phyloP scores from a whole-genome alignment of 2,888 invertebrate species.

The Pocota personata region DNA sequence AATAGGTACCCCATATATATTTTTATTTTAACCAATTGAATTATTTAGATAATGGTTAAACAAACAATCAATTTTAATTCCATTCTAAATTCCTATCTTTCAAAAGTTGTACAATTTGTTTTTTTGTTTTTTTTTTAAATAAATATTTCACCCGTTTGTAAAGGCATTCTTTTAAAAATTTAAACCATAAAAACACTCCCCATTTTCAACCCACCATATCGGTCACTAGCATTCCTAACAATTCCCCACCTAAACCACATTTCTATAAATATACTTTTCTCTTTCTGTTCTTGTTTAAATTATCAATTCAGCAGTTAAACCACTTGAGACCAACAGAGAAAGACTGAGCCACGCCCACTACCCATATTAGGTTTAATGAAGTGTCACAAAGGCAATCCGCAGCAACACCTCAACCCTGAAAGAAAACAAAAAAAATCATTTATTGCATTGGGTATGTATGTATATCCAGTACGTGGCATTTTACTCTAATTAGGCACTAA shows the following conservation, averaged over 20 bases:
- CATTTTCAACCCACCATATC: conserved; percentile 21
- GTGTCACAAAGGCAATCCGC: conserved; percentile 36
- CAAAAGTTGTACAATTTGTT: neutral
- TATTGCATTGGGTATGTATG: neutral
- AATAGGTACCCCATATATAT: too few species aligned
- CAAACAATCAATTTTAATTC: conserved; percentile 17
- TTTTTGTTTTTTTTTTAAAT: neutral
- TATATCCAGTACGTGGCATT: conserved; percentile 13
- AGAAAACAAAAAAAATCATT: conserved; percentile 4
- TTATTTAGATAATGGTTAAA: neutral
- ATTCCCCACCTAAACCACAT: conserved; percentile 17
- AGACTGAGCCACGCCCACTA: conserved; percentile 52
- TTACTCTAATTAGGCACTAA: conserved; percentile 65
- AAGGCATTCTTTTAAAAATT: neutral
- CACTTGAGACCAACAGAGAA: conserved; percentile 25
- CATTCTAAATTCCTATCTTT: conserved; percentile 8
- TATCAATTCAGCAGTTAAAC: conserved; percentile 40
- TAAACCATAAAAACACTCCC: conserved; percentile 1
- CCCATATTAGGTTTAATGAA: conserved; percentile 41
- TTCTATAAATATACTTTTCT: neutral
- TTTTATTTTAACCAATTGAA: too few species aligned
- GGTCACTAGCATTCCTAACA: neutral
- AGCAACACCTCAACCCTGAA: conserved; percentile 34
- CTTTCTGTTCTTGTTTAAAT: neutral
- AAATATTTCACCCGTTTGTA: neutral